phyloP scores from a whole-genome alignment of 2,888 invertebrate species.

The Tetheella fluctuosa region DNA sequence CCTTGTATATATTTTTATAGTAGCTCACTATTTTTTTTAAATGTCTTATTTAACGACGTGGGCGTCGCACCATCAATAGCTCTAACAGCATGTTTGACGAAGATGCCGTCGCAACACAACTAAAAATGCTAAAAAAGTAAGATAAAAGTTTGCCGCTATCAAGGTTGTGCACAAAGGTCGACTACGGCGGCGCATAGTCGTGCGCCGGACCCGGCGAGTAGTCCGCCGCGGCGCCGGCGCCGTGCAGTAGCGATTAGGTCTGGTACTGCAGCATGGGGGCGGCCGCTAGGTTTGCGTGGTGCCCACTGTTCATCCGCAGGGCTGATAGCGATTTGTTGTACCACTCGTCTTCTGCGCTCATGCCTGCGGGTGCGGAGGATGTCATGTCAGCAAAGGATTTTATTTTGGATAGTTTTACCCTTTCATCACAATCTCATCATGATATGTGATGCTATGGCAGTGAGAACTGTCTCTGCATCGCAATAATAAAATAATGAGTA shows the following conservation, averaged over 20 bases:
- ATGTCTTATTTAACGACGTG: neutral
- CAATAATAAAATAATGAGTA: too few relatives aligned
- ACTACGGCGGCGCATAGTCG: conserved; percentile 63
- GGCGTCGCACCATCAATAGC: neutral
- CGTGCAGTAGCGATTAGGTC: conserved; percentile 91
- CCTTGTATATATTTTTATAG: too few relatives aligned
- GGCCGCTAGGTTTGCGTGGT: conserved; percentile 97
- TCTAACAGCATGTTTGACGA: neutral
- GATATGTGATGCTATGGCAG: too few relatives aligned
- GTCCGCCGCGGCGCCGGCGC: conserved; percentile 82
- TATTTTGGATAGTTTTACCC: neutral
- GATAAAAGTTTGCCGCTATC: neutral
- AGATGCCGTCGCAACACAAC: neutral
- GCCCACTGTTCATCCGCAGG: conserved; percentile 97
- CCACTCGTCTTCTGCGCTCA: conserved; percentile 98
- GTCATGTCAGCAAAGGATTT: neutral
- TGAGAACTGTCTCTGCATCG: too few relatives aligned
- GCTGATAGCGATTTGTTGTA: conserved; percentile 99
- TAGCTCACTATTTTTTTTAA: too few relatives aligned
- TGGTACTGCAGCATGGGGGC: conserved; percentile 99
- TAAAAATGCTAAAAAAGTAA: neutral
- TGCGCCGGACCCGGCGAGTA: conserved; percentile 38
- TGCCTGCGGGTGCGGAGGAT: conserved; percentile 83
- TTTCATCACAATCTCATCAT: too few relatives aligned
- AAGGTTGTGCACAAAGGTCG: conserved; percentile 17